Evolutionary conservation across 1,140 invertebrate genomes (phyloP).

Genomic region (Apis dorsata): DNA sequence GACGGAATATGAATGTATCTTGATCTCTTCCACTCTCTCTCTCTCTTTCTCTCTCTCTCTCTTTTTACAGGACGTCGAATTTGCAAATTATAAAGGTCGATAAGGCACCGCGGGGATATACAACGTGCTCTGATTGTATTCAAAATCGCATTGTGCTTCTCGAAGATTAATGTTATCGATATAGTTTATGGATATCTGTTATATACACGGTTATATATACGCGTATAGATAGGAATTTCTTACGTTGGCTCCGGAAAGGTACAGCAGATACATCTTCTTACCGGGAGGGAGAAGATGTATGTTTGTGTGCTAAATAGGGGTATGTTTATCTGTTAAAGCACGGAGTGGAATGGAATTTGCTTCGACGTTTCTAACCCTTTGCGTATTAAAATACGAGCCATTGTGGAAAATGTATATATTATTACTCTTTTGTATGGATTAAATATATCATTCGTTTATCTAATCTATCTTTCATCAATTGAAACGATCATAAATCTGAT

Average conservation of each 20-base stretch:
- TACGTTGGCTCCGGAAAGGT: neutral
- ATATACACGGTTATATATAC: no score
- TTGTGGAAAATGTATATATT: neutral
- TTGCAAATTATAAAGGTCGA: constrained; percentile 30
- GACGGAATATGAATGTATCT: neutral
- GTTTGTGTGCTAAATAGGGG: neutral
- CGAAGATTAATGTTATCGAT: constrained; percentile 35
- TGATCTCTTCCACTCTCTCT: neutral
- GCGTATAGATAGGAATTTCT: neutral
- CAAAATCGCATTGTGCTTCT: constrained; percentile 11
- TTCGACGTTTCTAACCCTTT: neutral
- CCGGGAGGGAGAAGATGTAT: neutral
- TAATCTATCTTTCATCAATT: no score
- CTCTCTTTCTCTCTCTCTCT: no score
- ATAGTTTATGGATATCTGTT: constrained; percentile 26
- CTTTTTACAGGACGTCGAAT: neutral
- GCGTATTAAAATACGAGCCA: neutral
- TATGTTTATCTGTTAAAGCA: neutral
- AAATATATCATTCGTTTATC: no score
- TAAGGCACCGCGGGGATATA: neutral
- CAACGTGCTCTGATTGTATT: neutral
- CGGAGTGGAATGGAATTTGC: neutral
- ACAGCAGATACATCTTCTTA: constrained; percentile 26
- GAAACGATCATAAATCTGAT: no score
- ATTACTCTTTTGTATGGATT: neutral